phyloP scores from a whole-genome alignment of 2,797 vertebrate species.

The Nannoperca australis region DNA sequence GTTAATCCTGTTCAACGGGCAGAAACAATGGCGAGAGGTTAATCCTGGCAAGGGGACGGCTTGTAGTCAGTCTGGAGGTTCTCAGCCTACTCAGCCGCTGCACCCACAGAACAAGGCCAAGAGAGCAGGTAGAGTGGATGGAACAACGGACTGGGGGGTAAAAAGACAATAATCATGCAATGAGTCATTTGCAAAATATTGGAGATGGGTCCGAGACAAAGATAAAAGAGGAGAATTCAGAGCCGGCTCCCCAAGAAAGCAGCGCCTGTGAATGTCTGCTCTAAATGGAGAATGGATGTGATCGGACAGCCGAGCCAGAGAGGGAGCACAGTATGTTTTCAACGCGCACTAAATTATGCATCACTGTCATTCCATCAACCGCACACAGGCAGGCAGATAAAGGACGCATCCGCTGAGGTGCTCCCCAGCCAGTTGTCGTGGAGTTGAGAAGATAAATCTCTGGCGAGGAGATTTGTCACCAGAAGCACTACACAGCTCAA shows the following conservation, averaged over 20 bases:
- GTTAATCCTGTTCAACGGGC: slow-evolving; percentile 89
- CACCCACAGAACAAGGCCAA: slow-evolving; percentile 59
- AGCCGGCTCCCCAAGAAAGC: slow-evolving; percentile 55
- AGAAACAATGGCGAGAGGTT: slow-evolving; percentile 87
- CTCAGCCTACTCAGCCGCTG: slow-evolving; percentile 72
- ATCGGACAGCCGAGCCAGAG: slow-evolving; percentile 75
- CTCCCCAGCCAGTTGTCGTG: slow-evolving; percentile 80
- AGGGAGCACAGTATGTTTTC: slow-evolving; percentile 73
- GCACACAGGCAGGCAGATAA: slow-evolving; percentile 78
- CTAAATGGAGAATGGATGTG: slow-evolving; percentile 71
- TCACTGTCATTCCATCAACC: slow-evolving; percentile 83
- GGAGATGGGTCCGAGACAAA: slow-evolving; percentile 18
- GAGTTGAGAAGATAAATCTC: slow-evolving; percentile 79
- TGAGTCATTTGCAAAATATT: slow-evolving; percentile 66
- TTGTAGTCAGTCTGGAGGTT: slow-evolving; percentile 82
- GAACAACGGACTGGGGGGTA: slow-evolving; percentile 42
- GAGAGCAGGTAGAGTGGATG: slow-evolving; percentile 50
- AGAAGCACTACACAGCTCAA: slow-evolving; percentile 69
- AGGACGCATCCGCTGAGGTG: slow-evolving; percentile 78
- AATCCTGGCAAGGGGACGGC: slow-evolving; percentile 82
- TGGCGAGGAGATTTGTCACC: slow-evolving; percentile 72
- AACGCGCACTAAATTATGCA: slow-evolving; percentile 84
- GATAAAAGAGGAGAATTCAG: slow-evolving; percentile 50
- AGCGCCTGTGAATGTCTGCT: slow-evolving; percentile 59
- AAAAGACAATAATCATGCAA: slow-evolving; percentile 55